Evolutionary conservation across 2,888 invertebrate genomes (phyloP).

Genomic region (Heteromyza rotundicornis): DNA sequence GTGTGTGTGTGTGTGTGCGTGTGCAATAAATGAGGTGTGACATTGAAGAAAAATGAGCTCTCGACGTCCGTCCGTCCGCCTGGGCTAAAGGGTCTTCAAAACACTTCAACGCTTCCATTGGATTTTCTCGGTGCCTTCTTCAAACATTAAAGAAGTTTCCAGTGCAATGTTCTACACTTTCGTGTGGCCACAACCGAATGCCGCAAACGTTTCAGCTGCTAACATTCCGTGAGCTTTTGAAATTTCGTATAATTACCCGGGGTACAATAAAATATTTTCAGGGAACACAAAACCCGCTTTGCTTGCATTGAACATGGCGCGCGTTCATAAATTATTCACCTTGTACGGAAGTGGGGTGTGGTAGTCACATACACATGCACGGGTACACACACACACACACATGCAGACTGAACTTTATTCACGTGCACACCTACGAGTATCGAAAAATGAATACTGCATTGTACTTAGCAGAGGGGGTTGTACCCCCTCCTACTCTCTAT

Average conservation of each 20-base stretch:
- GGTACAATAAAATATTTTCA: constrained; percentile 22
- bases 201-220: too few species aligned
- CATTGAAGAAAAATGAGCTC: too few species aligned
- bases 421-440: not conserved
- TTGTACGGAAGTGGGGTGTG: not conserved
- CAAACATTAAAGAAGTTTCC: too few species aligned
- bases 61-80: too few species aligned
- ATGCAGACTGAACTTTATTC: not conserved
- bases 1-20: too few species aligned
- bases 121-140: too few species aligned
- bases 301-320: not conserved
- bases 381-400: not conserved
- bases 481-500: not conserved
- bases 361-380: not conserved
- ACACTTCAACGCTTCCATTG: too few species aligned
- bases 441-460: not conserved
- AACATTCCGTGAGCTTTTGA: not conserved
- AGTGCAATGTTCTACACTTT: too few species aligned
- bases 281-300: constrained; percentile 12
- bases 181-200: too few species aligned
- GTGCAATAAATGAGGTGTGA: too few species aligned
- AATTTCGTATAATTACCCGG: constrained; percentile 17
- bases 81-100: too few species aligned
- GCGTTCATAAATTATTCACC: constrained; percentile 21
- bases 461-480: not conserved